Percentiles rank a stretch among this genome's conserved stretches.
phyloP scores from a whole-genome alignment of 2,797 vertebrate species.

The Tapirus indicus region DNA sequence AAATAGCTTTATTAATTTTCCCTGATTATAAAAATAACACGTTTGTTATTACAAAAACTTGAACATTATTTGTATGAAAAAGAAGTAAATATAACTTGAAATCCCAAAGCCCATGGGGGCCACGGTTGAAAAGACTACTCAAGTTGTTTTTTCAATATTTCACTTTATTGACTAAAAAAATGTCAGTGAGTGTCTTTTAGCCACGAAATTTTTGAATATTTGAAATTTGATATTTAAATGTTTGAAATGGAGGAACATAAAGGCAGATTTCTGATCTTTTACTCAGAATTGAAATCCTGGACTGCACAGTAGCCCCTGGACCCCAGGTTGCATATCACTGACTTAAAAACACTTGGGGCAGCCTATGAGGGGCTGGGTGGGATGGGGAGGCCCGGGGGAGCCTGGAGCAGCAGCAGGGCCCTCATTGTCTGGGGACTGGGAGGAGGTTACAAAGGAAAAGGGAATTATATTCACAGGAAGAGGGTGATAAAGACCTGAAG shows the following conservation, averaged over 20 bases:
- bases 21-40: conserved; percentile 24
- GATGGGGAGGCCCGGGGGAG: not conserved
- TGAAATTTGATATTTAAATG: not conserved
- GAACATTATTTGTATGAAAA: conserved; percentile 34
- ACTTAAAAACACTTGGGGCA: not conserved
- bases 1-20: conserved; percentile 25
- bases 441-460: not conserved
- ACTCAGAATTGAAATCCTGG: not conserved
- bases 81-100: not conserved
- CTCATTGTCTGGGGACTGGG: not conserved
- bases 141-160: not conserved
- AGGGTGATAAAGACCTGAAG: not conserved
- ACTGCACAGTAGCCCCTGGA: no score
- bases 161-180: not conserved
- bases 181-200: not conserved
- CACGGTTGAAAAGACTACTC: not conserved
- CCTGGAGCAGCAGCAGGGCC: not conserved
- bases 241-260: not conserved
- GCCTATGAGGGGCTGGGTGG: not conserved
- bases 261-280: not conserved
- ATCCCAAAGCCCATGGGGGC: not conserved
- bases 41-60: conserved; percentile 6
- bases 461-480: not conserved
- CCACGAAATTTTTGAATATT: not conserved
- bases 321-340: not conserved